A percentile compares a stretch with the other conserved stretches of the same genome.
Conservation (phyloP, 2,888 invertebrate genomes). For the Linyphia triangularis region DNA sequence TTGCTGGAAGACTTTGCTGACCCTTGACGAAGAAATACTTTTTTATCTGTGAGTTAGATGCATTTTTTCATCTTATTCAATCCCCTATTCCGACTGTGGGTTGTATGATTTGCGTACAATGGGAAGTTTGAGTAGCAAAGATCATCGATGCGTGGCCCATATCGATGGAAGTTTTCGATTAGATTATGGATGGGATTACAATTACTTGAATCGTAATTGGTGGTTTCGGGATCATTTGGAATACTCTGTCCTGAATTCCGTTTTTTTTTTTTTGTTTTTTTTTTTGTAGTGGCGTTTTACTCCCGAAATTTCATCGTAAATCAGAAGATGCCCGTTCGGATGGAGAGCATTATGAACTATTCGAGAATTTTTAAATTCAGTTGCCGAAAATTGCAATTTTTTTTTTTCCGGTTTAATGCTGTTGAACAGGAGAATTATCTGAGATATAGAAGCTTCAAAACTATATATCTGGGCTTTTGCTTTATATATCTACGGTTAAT, state of each 20-base stretch:
- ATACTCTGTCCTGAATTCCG: neutral
- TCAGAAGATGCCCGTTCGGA: no score
- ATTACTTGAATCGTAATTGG: slow-evolving; percentile 18
- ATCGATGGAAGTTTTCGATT: slow-evolving; percentile 52
- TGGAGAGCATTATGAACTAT: no score
- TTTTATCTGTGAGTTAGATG: slow-evolving; percentile 8
- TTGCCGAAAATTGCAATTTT: no score
- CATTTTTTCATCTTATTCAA: slow-evolving; percentile 8
- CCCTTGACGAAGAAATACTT: slow-evolving; percentile 23
- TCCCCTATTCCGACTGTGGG: slow-evolving; percentile 19
- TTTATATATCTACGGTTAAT: no score
- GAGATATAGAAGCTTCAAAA: no score
- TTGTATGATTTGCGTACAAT: slow-evolving; percentile 63
- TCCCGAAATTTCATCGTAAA: neutral
- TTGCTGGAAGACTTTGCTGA: slow-evolving; percentile 17
- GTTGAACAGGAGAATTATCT: no score
- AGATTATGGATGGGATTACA: slow-evolving; percentile 25
- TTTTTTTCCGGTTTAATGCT: no score
- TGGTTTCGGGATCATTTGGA: slow-evolving; percentile 39
- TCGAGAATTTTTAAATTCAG: no score
- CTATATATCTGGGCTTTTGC: no score
- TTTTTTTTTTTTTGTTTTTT: neutral
- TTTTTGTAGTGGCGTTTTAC: neutral
- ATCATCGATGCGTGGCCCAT: slow-evolving; percentile 32
- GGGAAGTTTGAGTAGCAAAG: slow-evolving; percentile 44